Evolutionary conservation across 2,888 invertebrate genomes (phyloP).

Genomic region (Anorthoa munda): DNA sequence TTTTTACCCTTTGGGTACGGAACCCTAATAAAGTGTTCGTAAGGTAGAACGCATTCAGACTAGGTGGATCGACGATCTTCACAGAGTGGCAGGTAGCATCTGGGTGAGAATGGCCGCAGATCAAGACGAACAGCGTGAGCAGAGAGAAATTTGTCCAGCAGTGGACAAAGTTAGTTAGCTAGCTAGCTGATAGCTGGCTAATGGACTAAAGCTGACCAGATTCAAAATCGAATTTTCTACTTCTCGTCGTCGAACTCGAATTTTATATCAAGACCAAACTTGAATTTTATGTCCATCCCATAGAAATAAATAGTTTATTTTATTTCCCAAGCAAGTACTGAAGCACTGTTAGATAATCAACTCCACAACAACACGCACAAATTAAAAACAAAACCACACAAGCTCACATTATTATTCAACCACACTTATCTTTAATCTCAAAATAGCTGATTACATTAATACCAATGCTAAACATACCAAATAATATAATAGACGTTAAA

Average conservation of each 20-base stretch:
- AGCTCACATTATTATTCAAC: conserved; percentile 36
- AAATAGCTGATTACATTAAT: conserved; percentile 63
- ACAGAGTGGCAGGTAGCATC: too few relatives aligned
- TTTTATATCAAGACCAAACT: too few relatives aligned
- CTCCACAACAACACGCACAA: neutral
- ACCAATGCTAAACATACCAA: conserved; percentile 71
- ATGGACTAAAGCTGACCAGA: too few relatives aligned
- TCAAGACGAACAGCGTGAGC: too few relatives aligned
- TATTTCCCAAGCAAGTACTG: neutral
- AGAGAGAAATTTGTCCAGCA: too few relatives aligned
- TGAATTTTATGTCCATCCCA: conserved; percentile 7
- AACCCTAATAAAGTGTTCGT: too few relatives aligned
- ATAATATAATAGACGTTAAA: conserved; percentile 77
- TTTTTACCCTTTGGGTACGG: too few relatives aligned
- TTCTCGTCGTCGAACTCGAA: neutral
- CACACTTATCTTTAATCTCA: conserved; percentile 41
- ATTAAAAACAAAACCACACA: conserved; percentile 30
- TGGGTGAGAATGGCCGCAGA: too few relatives aligned
- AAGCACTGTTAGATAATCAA: neutral
- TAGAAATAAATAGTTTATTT: neutral
- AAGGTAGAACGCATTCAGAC: too few relatives aligned
- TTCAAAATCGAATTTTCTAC: neutral
- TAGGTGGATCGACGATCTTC: too few relatives aligned
- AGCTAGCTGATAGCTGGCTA: too few relatives aligned
- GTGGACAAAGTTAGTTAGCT: too few relatives aligned